phyloP scores from a whole-genome alignment of 2,113 vertebrate species.

The Poecile atricapillus region DNA sequence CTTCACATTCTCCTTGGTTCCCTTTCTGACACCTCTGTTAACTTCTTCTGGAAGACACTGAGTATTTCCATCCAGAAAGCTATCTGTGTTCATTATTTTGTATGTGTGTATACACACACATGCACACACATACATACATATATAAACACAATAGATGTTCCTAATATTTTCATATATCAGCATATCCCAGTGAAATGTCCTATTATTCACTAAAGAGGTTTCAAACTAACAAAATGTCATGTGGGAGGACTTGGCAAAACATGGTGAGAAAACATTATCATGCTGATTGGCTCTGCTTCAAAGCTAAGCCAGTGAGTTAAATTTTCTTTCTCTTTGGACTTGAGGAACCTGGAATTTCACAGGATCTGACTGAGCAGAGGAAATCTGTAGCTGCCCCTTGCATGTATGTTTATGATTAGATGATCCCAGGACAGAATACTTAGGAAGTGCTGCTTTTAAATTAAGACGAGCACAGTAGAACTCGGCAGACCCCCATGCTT shows the following conservation, averaged over 20 bases:
- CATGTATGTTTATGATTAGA: not conserved
- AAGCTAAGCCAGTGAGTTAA: not conserved
- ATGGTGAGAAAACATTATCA: not conserved
- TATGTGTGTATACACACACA: not conserved
- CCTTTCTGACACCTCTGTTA: not conserved
- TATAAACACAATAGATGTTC: not conserved
- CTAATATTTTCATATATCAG: not conserved
- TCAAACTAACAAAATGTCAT: not conserved
- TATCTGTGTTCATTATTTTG: not conserved
- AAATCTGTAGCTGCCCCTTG: slow-evolving; percentile 8
- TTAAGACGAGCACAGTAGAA: not conserved
- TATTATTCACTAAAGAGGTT: slow-evolving; percentile 29
- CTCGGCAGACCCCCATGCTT: not conserved
- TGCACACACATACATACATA: rapidly evolving
- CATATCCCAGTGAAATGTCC: slow-evolving; percentile 36
- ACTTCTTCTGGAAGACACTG: not conserved
- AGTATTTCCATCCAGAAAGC: not conserved
- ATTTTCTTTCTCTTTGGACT: not conserved
- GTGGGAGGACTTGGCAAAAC: slow-evolving; percentile 1
- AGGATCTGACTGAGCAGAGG: not conserved
- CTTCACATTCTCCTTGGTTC: not conserved
- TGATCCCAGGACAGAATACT: not conserved
- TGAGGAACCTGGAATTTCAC: not conserved
- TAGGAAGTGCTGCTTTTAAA: not conserved
- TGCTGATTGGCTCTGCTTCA: not conserved